Percentiles rank a stretch among this genome's conserved stretches.
These are phyloP conservation scores for Helicoverpa assulta DNA, from an alignment of 2,888 invertebrate species.

Conservation along the genomic window DNA sequence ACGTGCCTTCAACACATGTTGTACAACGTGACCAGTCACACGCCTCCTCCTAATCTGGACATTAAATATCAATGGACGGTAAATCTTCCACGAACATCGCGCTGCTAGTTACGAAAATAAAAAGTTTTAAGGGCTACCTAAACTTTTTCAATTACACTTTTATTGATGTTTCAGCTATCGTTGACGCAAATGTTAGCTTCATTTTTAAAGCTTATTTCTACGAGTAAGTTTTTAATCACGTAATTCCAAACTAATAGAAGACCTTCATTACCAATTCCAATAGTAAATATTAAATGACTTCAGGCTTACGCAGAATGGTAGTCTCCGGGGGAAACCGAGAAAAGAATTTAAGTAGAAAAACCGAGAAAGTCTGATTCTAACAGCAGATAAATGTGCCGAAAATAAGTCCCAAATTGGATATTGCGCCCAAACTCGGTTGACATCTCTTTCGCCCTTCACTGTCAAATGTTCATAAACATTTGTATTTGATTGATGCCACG, in stretches of 20 bases:
- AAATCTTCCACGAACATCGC: background rate
- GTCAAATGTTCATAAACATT: constrained; percentile 42
- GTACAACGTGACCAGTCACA: constrained; percentile 29
- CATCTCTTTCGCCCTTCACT: constrained; percentile 26
- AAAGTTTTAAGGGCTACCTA: background rate
- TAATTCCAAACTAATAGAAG: background rate
- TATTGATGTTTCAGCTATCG: constrained; percentile 5
- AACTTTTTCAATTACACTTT: constrained; percentile 11
- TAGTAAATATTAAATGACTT: constrained; percentile 28
- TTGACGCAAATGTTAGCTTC: constrained; percentile 2
- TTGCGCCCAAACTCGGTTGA: constrained; percentile 18
- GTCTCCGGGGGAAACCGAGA: background rate
- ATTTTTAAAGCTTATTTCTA: background rate
- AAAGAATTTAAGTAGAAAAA: background rate
- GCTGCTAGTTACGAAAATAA: constrained; percentile 1
- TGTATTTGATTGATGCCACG: constrained; percentile 39
- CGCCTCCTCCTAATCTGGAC: constrained; percentile 15
- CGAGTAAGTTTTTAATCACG: constrained; percentile 2
- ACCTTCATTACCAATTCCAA: background rate
- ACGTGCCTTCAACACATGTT: constrained; percentile 18
- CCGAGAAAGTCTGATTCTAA: constrained; percentile 3
- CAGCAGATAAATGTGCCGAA: constrained; percentile 18
- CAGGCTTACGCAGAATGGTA: background rate
- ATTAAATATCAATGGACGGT: constrained; percentile 21
- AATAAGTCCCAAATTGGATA: constrained; percentile 19